phyloP scores from a whole-genome alignment of 1,140 invertebrate species.

The Megalonaias nervosa region DNA sequence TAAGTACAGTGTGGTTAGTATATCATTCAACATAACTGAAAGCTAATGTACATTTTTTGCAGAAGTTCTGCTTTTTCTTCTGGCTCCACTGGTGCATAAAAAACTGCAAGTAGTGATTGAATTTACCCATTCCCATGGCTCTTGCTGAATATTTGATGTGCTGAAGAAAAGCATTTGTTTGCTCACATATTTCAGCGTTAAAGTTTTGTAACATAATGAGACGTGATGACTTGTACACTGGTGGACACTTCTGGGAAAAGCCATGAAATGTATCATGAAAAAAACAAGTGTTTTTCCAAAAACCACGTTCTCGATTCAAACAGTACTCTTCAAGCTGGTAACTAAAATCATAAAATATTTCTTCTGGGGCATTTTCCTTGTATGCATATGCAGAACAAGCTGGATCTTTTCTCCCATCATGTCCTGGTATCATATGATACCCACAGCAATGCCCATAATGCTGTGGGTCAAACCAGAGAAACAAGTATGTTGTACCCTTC shows the following conservation, averaged over 20 bases:
- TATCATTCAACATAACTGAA: no score
- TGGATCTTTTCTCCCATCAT: slow-evolving; percentile 16
- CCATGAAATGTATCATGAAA: slow-evolving; percentile 24
- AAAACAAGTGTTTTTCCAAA: slow-evolving; percentile 7
- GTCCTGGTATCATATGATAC: slow-evolving; percentile 9
- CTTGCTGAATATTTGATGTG: background rate
- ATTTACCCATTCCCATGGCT: background rate
- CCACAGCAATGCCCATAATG: no score
- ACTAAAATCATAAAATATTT: slow-evolving; percentile 18
- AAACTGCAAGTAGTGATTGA: slow-evolving; percentile 10
- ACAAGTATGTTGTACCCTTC: slow-evolving; percentile 9
- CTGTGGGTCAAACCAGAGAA: slow-evolving; percentile 14
- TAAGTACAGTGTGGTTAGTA: no score
- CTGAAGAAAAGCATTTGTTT: slow-evolving; percentile 12
- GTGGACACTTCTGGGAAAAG: slow-evolving; percentile 14
- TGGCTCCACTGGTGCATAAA: background rate
- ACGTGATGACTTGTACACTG: background rate
- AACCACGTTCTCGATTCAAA: slow-evolving; percentile 11
- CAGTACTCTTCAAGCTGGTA: slow-evolving; percentile 17
- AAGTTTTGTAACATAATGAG: background rate
- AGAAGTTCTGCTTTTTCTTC: no score
- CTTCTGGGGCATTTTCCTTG: slow-evolving; percentile 8
- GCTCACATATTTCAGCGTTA: slow-evolving; percentile 23
- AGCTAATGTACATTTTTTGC: no score
- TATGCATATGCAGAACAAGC: slow-evolving; percentile 6